Evolutionary conservation across 2,113 vertebrate species (phyloP), one percentile per base, ranked within the genome.

Genomic region (Pteronura brasiliensis): DNA sequence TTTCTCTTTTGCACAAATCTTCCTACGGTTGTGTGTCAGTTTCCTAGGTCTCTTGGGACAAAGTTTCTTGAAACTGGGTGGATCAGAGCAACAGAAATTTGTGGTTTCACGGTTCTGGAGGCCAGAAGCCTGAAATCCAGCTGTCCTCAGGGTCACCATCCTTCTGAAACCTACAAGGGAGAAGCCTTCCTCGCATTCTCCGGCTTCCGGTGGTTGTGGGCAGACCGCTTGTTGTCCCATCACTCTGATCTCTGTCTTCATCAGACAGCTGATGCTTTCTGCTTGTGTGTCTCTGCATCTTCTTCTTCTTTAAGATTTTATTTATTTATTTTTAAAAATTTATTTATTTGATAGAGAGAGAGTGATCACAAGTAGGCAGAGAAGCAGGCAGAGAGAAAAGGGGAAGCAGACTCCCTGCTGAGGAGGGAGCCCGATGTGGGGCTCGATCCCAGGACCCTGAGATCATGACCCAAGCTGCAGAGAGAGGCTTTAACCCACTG

Each of bases 91-190:
- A 21, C 0, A 79, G 31, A 6, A 34, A 6, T 42, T 4, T 12
- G 17, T 34, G 42, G 8, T 44, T 47, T 29, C 34, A 1, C 1
- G 0, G 23, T 27, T 44, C 25, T 49, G 52, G 44, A 83, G 25
- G 21, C 72, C 18, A 1, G 0, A 52, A 4, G n/a, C 36, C 61
- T 91, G 77, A 74, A 34, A 14, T 65, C 23, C 2, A 14, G 9
- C 7, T 21, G 27, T 20, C 36, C 27, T 49, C 11, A 61, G 34
- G 55, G 61, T 47, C 8, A 0, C 0, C 0, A 13, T 4, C 80
- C 6, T 18, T 52, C 23, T 12, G 13, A 52, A 36, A 15, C 13
- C 4, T 13, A 12, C 2, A 34, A 27, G 6, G 86, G 31, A 59
- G 34, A 29, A 5, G 6, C 1, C 7, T n/a, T 59, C 17, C 29